Base-by-base conservation (phyloP, 2,888 invertebrate genomes). In the Sminthurides aquaticus region DNA sequence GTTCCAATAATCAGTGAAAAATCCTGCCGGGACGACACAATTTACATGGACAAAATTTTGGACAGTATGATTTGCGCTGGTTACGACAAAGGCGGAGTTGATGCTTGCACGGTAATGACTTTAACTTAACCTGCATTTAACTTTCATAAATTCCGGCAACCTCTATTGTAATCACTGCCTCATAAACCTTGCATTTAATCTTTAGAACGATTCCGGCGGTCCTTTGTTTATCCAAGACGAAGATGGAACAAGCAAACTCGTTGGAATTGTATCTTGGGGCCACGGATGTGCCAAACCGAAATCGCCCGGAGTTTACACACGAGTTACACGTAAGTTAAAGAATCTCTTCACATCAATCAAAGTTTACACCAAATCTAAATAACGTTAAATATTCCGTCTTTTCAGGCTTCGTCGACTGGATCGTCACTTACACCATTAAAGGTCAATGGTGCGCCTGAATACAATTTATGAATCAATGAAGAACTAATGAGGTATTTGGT, bases 1-100 rank as follows among this genome's bases (percentile, higher is more conserved):
- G 62, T 71, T 11, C 71, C 71, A 24, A 65, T 71, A 56, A 20
- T 67, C 18, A 69, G 68, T 28, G 61, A 66, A 26, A 27, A 28
- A 1, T 62, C 68, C 2, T 71, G 71, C 28, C 43, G 25, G 3
- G 62, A 61, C 15, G 54, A 61, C 11, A 62, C 60, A 2, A 64
- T 71, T 28, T 65, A 65, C 54, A 27, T 49, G 43, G 62, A 61
- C 24, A 56, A 61, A 18, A 64, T 71, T 52, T 61, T 68, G 1
- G 59, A 57, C 1, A 63, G 59, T 11, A 71, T 73, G 70, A 20
- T 73, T 27, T 73, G 73, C 60, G 71, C 69, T 8, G 73, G 73
- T 26, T 67, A 54, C 24, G 26, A 66, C 5, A 60, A 67, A 48
- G 70, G 70, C 8, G 65, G 67, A 20, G 62, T 65, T 48, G 73